phyloP scores from a whole-genome alignment of 2,888 invertebrate genomes.

The Tetrapedia diversipes region DNA sequence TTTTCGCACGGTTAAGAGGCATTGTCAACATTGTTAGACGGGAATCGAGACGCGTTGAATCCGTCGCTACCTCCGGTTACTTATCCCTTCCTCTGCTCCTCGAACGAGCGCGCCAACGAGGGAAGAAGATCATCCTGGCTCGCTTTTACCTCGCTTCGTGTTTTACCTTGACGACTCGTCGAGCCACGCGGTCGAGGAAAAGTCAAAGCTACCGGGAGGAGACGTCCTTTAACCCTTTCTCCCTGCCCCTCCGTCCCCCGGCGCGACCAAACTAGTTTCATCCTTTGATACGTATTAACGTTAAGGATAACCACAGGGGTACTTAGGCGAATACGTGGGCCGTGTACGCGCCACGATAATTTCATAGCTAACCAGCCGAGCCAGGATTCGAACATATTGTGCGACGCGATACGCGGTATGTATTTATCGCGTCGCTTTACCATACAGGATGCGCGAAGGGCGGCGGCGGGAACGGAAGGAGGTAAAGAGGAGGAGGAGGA shows the following conservation, averaged over 20 bases:
- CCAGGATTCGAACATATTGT: not conserved
- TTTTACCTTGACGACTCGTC: conserved; percentile 58
- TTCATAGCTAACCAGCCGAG: conserved; percentile 7
- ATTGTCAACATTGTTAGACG: not conserved
- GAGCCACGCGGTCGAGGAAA: conserved; percentile 58
- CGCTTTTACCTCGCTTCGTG: conserved; percentile 50
- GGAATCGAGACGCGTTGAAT: conserved; percentile 5
- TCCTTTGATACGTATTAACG: conserved; percentile 1
- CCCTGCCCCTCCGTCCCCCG: not conserved
- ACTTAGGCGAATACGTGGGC: not conserved
- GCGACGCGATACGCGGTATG: conserved; percentile 11
- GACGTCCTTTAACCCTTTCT: conserved; percentile 52
- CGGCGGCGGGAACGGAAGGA: not conserved
- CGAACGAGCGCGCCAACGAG: conserved; percentile 65
- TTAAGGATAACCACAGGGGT: not conserved
- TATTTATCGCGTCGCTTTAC: conserved; percentile 15
- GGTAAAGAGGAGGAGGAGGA: too few relatives aligned
- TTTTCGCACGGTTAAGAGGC: not conserved
- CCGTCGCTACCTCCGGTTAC: conserved; percentile 54
- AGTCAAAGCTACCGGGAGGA: conserved; percentile 59
- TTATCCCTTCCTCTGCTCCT: conserved; percentile 64
- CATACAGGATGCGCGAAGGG: not conserved
- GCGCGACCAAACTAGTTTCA: conserved; percentile 42
- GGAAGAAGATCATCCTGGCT: conserved; percentile 60
- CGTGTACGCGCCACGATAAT: too few relatives aligned